Base-by-base conservation (phyloP, 2,113 vertebrate genomes). In the Phrynocephalus versicolor region DNA sequence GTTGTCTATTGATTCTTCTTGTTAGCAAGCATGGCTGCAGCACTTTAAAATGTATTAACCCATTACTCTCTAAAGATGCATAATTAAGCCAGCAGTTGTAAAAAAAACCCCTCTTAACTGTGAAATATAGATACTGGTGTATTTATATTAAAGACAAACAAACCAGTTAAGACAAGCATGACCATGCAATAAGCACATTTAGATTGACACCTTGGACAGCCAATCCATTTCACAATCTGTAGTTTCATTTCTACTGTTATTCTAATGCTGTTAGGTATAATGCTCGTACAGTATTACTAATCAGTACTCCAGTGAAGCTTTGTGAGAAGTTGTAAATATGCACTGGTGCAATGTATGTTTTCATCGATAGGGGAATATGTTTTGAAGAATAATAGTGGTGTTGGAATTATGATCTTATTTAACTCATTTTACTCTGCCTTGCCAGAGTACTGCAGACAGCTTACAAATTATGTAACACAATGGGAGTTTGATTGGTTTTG, bases 61-160 rank as follows among this genome's bases (percentile, higher is more conserved):
- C 84, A 10, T 74, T 90, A 90, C 60, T 80, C 70, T 85, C 33
- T 88, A 88, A 87, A 93, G 94, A 89, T 85, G 27, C 83, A 92
- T 75, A 1, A 84, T 14, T 60, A 23, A 83, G n/a, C 87, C 65
- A 86, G 8, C 64, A 64, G 67, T 51, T 80, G 57, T 37, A 85
- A 45, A 73, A 88, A 67, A 91, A 91, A 84, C 9, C n/a, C 12
- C 80, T 79, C 71, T 76, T 76, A 83, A 83, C 55, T 33, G 30
- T 64, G 67, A 69, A 84, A 39, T 37, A 85, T 37, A 74, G 37
- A 35, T 9, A 70, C 51, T 51, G 73, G 60, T 39, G 16, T 37
- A 35, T 91, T 60, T 82, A 33, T 72, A 6, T 2, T 15, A 77
- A 57, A 57, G 27, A 64, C 41, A 65, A 27, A 51, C 10, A 10